Conservation (phyloP, 2,888 invertebrate genomes). For the Zootermopsis nevadensis region DNA sequence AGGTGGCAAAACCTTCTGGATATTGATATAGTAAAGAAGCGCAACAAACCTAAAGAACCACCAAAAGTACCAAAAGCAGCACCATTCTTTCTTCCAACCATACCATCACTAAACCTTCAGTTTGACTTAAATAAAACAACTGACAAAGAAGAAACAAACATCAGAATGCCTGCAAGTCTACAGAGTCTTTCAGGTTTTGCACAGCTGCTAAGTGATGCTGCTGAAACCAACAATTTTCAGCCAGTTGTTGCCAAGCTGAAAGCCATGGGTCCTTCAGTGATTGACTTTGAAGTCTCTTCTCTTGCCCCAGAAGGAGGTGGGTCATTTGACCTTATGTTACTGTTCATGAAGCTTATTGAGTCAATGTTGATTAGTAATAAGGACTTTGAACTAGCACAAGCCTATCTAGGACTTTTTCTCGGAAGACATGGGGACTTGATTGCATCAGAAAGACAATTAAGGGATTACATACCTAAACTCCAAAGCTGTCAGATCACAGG, state of each 20-base stretch:
- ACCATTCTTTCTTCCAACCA: constrained; percentile 95
- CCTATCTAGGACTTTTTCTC: constrained; percentile 89
- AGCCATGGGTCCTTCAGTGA: constrained; percentile 80
- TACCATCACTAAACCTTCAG: constrained; percentile 82
- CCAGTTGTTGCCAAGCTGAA: constrained; percentile 74
- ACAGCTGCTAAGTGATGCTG: constrained; percentile 69
- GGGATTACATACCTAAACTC: constrained; percentile 68
- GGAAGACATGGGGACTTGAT: constrained; percentile 79
- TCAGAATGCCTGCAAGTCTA: constrained; percentile 70
- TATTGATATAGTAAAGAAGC: constrained; percentile 84
- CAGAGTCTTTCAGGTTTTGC: constrained; percentile 78
- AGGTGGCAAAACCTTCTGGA: constrained; percentile 93
- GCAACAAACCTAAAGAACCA: constrained; percentile 90
- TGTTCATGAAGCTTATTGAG: constrained; percentile 81
- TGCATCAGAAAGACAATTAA: constrained; percentile 68
- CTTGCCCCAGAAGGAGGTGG: constrained; percentile 81
- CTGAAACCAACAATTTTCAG: constrained; percentile 66
- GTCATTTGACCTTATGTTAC: constrained; percentile 75
- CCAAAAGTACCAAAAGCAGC: constrained; percentile 87
- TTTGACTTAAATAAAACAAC: constrained; percentile 75
- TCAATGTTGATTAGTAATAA: constrained; percentile 77
- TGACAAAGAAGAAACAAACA: constrained; percentile 62
- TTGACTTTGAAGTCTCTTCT: constrained; percentile 88
- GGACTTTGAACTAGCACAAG: constrained; percentile 91
- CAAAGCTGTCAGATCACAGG: constrained; percentile 70